Base-by-base conservation (phyloP, 2,888 invertebrate genomes). In the Eilema griseolum region DNA sequence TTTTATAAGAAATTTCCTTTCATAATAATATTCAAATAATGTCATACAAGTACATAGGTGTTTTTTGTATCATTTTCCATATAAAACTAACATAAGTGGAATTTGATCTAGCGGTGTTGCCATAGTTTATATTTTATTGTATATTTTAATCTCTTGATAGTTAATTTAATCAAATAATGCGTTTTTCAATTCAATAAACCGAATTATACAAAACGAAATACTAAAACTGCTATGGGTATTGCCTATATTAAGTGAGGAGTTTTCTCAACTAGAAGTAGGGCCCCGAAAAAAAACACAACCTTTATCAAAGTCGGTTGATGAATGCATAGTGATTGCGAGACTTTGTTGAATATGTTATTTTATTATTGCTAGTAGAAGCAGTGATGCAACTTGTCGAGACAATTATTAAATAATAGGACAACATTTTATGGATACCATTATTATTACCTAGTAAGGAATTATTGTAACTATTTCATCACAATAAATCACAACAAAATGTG, bases 401-500 rank as follows among this genome's bases (percentile, higher is more conserved):
- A 66, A 24, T 24, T 11, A 66, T 66, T 23, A 23, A 24, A 23
- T 57, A 65, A 52, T 33, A 65, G 11, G 33, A 57, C 12, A 46
- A 37, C 16, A 33, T 66, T 33, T 57, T 24, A 59, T 59, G 16
- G 16, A 66, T 24, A 24, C 11, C 16, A 57, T 52, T 57, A 24
- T 59, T 57, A 66, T 37, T 66, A 57, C 11, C 11, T 16, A 24
- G 56, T 57, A 24, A 57, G 57, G 66, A 66, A 66, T 57, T 33
- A 65, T 52, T 24, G 7, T 57, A 16, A 59, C 23, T 24, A 33
- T 11, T 23, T 56, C 12, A 26, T 59, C 28, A 59, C 16, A 26
- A 59, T 57, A 57, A 56, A 57, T 57, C 33, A 33, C 33, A 37
- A 20, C 33, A 24, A 16, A 66, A 66, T 57, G 31, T 66, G 33